phyloP scores from a whole-genome alignment of 2,888 invertebrate species.

The Panorpa germanica region DNA sequence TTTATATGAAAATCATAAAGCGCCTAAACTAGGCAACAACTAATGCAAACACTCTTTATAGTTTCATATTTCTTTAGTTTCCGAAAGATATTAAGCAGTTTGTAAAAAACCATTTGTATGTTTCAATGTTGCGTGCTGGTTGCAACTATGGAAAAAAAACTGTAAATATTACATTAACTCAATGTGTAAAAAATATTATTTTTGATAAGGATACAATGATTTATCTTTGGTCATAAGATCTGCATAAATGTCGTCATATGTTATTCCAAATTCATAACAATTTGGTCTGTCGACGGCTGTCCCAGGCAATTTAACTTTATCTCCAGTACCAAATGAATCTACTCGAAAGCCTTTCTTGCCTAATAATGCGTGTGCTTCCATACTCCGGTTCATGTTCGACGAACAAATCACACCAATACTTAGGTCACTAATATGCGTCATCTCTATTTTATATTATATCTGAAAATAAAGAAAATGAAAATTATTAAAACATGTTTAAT shows the following conservation, averaged over 20 bases:
- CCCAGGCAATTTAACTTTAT: slow-evolving; percentile 93
- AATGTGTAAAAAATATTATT: slow-evolving; percentile 8
- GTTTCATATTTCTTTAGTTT: too few relatives aligned
- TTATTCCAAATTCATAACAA: slow-evolving; percentile 88
- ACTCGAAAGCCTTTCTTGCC: slow-evolving; percentile 95
- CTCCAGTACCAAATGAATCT: slow-evolving; percentile 83
- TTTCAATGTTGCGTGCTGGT: not conserved
- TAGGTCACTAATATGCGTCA: slow-evolving; percentile 27
- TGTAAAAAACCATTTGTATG: too few relatives aligned
- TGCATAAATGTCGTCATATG: slow-evolving; percentile 91
- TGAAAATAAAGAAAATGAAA: slow-evolving; percentile 15
- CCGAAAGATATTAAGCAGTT: too few relatives aligned
- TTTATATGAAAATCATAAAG: too few relatives aligned
- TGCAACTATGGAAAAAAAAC: not conserved
- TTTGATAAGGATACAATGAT: slow-evolving; percentile 48
- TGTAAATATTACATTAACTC: not conserved
- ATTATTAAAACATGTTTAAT: slow-evolving; percentile 19
- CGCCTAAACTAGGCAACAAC: too few relatives aligned
- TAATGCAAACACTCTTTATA: too few relatives aligned
- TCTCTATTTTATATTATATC: slow-evolving; percentile 20
- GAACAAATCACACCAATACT: slow-evolving; percentile 94
- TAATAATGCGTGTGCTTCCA: slow-evolving; percentile 97
- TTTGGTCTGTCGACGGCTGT: slow-evolving; percentile 86
- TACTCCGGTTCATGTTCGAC: slow-evolving; percentile 98
- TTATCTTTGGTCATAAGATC: slow-evolving; percentile 83